A percentile compares a stretch with the other conserved stretches of the same genome.
phyloP scores from a whole-genome alignment of 2,888 invertebrate species.

The Alentia gelatinosa region DNA sequence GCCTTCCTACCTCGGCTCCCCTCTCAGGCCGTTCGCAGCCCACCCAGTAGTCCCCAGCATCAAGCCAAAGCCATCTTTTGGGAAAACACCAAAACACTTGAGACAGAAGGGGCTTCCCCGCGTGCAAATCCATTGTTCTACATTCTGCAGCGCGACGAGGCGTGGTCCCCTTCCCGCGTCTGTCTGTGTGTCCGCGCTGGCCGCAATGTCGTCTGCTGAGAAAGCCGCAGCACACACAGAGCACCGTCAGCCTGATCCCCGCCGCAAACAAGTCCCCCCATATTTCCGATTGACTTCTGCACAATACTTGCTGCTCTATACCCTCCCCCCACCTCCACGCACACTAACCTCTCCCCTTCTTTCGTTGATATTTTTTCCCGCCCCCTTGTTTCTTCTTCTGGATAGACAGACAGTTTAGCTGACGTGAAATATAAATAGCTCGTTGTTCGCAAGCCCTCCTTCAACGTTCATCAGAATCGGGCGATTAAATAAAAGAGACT shows the following conservation, averaged over 20 bases:
- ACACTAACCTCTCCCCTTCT: background rate
- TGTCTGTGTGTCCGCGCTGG: background rate
- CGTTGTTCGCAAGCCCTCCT: too few species aligned
- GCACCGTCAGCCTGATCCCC: background rate
- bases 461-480: background rate
- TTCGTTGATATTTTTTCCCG: background rate
- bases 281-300: slow-evolving; percentile 8
- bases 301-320: background rate
- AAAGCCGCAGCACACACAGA: background rate
- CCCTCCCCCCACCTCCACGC: background rate
- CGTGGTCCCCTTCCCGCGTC: background rate
- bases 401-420: background rate
- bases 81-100: slow-evolving; percentile 45
- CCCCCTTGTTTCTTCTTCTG: background rate
- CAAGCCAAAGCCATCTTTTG: background rate
- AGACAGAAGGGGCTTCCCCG: slow-evolving; percentile 41
- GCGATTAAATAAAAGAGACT: background rate
- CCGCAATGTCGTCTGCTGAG: background rate
- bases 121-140: background rate
- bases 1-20: background rate
- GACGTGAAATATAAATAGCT: background rate
- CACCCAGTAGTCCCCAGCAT: background rate
- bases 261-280: background rate
- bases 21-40: background rate
- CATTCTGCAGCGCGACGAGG: background rate